These are phyloP conservation scores for Aricia artaxerxes DNA, from an alignment of 2,888 invertebrate species.

Conservation along the genomic window DNA sequence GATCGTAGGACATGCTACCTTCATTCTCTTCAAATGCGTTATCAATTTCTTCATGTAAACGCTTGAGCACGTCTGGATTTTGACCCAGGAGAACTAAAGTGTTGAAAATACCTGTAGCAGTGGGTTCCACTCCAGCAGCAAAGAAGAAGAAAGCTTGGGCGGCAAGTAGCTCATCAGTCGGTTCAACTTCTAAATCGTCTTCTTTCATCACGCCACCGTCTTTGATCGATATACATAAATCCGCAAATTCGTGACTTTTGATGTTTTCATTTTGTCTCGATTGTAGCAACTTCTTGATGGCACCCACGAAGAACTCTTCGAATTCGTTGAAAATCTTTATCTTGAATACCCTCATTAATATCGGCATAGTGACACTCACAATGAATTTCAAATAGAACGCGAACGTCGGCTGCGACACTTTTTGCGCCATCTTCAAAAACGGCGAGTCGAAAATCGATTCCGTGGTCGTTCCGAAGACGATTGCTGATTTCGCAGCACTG, in stretches of 20 bases:
- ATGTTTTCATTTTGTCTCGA: constrained; percentile 39
- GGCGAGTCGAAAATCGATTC: constrained; percentile 59
- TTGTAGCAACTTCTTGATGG: constrained; percentile 42
- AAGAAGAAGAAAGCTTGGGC: constrained; percentile 63
- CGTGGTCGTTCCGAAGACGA: constrained; percentile 63
- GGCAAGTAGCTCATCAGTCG: constrained; percentile 56
- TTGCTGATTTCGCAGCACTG: constrained; percentile 55
- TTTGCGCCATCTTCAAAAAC: constrained; percentile 50
- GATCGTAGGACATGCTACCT: background rate
- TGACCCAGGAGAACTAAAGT: background rate
- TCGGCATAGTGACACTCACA: constrained; percentile 36
- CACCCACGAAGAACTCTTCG: constrained; percentile 44
- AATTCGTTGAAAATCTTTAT: constrained; percentile 36
- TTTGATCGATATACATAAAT: constrained; percentile 43
- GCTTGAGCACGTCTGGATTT: constrained; percentile 14
- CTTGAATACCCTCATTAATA: constrained; percentile 39
- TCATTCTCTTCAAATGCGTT: background rate
- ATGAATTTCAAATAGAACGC: background rate
- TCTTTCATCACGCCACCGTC: constrained; percentile 51
- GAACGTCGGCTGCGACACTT: constrained; percentile 38
- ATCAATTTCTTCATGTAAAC: constrained; percentile 12
- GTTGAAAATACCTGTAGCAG: constrained; percentile 52
- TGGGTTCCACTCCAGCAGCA: constrained; percentile 61
- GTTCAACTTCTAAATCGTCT: constrained; percentile 49
- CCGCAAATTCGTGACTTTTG: constrained; percentile 45